Percentiles rank a stretch among this genome's conserved stretches.
phyloP scores from a whole-genome alignment of 2,888 invertebrate genomes.

The Sinopyrophorus schimmeli region DNA sequence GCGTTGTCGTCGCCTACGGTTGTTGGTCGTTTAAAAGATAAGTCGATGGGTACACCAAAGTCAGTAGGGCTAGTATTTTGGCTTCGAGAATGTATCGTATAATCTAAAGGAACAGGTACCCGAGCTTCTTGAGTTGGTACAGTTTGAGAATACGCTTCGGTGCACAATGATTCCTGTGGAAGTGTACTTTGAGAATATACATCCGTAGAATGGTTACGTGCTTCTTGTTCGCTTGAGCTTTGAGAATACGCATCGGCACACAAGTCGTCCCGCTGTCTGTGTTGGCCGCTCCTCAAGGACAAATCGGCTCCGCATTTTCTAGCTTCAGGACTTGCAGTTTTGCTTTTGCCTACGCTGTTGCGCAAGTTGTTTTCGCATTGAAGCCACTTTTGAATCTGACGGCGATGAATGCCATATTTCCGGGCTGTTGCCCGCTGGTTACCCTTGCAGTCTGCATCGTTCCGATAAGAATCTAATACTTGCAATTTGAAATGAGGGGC shows the following conservation, averaged over 20 bases:
- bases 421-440: constrained; percentile 88
- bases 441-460: constrained; percentile 84
- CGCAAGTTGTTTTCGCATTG: constrained; percentile 81
- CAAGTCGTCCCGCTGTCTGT: constrained; percentile 55
- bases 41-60: constrained; percentile 51
- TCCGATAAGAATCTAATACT: constrained; percentile 84
- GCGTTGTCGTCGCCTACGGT: constrained; percentile 31
- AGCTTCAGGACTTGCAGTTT: constrained; percentile 37
- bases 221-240: constrained; percentile 15
- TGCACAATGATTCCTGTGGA: constrained; percentile 39
- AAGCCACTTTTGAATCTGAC: constrained; percentile 91
- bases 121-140: constrained; percentile 35
- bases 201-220: constrained; percentile 13
- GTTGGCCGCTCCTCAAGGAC: constrained; percentile 48
- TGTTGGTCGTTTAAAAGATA: constrained; percentile 51
- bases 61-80: constrained; percentile 42
- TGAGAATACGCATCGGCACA: constrained; percentile 32
- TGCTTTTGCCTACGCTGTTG: constrained; percentile 66
- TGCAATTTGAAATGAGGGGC: constrained; percentile 87
- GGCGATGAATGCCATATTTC: constrained; percentile 86
- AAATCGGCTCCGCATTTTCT: constrained; percentile 44
- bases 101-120: constrained; percentile 50
- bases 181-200: constrained; percentile 14
- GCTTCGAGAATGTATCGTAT: constrained; percentile 46
- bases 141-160: constrained; percentile 37